Conservation (phyloP, 1,140 invertebrate species). For the Nymphalis io region DNA sequence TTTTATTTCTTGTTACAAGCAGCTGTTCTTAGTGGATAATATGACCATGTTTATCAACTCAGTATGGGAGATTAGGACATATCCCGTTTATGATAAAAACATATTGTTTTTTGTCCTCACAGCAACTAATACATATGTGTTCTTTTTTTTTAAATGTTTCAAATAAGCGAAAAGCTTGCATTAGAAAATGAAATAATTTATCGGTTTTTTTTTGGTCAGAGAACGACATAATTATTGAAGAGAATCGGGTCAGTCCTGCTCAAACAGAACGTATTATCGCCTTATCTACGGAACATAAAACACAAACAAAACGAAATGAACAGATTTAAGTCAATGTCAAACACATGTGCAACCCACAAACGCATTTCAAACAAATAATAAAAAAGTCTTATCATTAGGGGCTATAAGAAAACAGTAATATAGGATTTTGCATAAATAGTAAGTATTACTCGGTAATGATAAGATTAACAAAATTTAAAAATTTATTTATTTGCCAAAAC, state of each 20-base stretch:
- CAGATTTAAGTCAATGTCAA: slow-evolving; percentile 34
- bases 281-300: slow-evolving; percentile 6
- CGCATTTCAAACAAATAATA: not conserved
- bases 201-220: too few relatives aligned
- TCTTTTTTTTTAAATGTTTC: too few relatives aligned
- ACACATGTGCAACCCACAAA: slow-evolving; percentile 21
- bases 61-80: too few relatives aligned
- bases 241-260: too few relatives aligned
- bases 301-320: slow-evolving; percentile 33
- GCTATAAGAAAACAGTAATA: not conserved
- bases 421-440: not conserved
- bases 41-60: too few relatives aligned
- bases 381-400: not conserved
- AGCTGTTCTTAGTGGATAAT: slow-evolving; percentile 7
- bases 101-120: too few relatives aligned
- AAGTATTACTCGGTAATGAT: not conserved
- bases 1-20: slow-evolving; percentile 20
- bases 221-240: too few relatives aligned
- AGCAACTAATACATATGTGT: too few relatives aligned
- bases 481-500: not conserved
- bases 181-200: too few relatives aligned
- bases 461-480: not conserved
- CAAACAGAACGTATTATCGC: too few relatives aligned
- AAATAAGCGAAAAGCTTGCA: too few relatives aligned
- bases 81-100: too few relatives aligned